Conservation (phyloP, 2,113 vertebrate genomes). For the Eulacestoma nigropectus region DNA sequence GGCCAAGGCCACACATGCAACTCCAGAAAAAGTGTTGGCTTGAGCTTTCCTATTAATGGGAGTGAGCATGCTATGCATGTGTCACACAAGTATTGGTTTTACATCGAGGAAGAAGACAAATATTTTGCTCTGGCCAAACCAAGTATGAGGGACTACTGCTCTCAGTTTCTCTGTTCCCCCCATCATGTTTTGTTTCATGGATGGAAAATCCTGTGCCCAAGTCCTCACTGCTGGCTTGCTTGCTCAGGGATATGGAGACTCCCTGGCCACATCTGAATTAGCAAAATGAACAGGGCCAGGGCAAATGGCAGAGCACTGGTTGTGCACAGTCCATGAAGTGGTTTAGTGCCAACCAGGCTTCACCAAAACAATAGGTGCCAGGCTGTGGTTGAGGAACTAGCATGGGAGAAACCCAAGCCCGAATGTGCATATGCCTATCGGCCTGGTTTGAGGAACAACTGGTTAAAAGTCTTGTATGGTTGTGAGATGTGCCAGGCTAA, state of each 20-base stretch:
- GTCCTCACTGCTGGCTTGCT: background rate
- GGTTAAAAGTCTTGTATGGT: background rate
- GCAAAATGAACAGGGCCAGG: background rate
- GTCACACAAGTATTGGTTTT: background rate
- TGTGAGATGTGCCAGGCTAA: background rate
- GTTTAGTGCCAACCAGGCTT: background rate
- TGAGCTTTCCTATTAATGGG: background rate
- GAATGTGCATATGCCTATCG: background rate
- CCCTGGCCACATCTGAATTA: background rate
- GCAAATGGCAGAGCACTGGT: background rate
- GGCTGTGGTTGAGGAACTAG: background rate
- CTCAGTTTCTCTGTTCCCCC: background rate
- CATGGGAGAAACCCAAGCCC: background rate
- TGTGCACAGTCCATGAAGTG: background rate
- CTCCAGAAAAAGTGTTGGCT: background rate
- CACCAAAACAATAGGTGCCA: background rate
- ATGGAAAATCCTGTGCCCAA: background rate
- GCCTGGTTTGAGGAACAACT: background rate
- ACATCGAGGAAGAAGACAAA: background rate
- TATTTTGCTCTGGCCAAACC: background rate
- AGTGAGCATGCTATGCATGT: background rate
- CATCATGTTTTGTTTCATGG: background rate
- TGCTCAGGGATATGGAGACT: background rate
- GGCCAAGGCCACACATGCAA: accelerated
- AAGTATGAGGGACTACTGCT: background rate